These are phyloP conservation scores for Drosophila quadrilineata DNA, from an alignment of 1,140 invertebrate species.

Conservation along the genomic window DNA sequence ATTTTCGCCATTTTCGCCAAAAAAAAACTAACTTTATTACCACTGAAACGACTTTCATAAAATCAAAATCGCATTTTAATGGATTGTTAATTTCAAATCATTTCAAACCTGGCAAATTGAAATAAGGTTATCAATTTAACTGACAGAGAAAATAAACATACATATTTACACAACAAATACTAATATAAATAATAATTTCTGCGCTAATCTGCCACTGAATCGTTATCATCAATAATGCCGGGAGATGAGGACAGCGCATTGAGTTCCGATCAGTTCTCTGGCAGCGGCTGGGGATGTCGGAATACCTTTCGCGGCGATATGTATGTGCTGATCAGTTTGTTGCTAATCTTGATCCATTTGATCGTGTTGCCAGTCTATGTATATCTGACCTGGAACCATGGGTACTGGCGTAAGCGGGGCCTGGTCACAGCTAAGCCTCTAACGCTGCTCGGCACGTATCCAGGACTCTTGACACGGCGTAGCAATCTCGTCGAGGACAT, in stretches of 20 bases:
- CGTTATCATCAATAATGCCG: neutral
- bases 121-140: no score
- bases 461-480: conserved; percentile 71
- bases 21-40: no score
- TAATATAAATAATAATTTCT: no score
- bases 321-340: conserved; percentile 33
- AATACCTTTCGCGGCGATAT: conserved; percentile 36
- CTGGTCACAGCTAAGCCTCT: conserved; percentile 69
- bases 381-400: conserved; percentile 79
- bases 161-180: no score
- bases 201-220: no score
- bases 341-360: conserved; percentile 37
- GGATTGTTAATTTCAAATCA: no score
- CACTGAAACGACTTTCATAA: no score
- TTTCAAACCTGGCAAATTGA: no score
- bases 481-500: conserved; percentile 63
- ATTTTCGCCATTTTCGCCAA: no score
- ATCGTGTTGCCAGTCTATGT: conserved; percentile 59
- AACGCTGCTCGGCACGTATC: conserved; percentile 81
- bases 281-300: conserved; percentile 24
- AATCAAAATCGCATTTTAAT: no score
- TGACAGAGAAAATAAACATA: no score
- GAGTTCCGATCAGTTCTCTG: conserved; percentile 10
- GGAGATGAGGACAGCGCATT: neutral
- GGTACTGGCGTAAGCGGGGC: conserved; percentile 69